A percentile compares a stretch with the other conserved stretches of the same genome.
phyloP scores from a whole-genome alignment of 1,140 invertebrate species.

The Bombyx mandarina region DNA sequence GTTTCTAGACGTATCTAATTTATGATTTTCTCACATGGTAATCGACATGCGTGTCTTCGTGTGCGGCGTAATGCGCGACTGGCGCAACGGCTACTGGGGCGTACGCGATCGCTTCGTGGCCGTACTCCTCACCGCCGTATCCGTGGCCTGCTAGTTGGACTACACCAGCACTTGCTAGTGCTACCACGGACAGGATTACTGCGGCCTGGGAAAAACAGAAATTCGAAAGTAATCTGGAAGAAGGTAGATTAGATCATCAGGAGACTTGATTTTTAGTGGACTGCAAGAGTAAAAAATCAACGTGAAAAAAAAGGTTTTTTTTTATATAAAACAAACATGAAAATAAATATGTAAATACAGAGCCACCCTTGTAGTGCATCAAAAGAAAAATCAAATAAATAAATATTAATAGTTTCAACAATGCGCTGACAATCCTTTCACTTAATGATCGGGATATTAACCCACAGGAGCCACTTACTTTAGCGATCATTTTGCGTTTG shows the following conservation, averaged over 20 bases:
- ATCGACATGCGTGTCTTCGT: slow-evolving; percentile 54
- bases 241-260: no score
- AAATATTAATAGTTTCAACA: no score
- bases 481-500: slow-evolving; percentile 64
- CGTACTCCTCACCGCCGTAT: slow-evolving; percentile 41
- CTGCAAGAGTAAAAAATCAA: no score
- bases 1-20: not conserved
- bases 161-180: slow-evolving; percentile 49
- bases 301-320: no score
- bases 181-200: slow-evolving; percentile 52
- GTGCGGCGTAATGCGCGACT: slow-evolving; percentile 35
- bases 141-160: slow-evolving; percentile 36
- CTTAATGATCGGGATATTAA: slow-evolving; percentile 32
- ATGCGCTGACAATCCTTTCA: slow-evolving; percentile 39
- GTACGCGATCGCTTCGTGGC: slow-evolving; percentile 48
- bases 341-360: no score
- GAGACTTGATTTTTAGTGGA: no score
- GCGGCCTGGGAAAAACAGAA: slow-evolving; percentile 24
- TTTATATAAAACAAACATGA: no score
- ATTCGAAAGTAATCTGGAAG: no score
- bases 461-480: slow-evolving; percentile 57
- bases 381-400: no score
- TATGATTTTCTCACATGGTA: slow-evolving; percentile 46
- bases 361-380: no score
- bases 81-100: slow-evolving; percentile 34